Percentiles rank a stretch among this genome's conserved stretches.
phyloP scores from a whole-genome alignment of 2,888 invertebrate genomes.

The Lepidocyrtoides sp. region DNA sequence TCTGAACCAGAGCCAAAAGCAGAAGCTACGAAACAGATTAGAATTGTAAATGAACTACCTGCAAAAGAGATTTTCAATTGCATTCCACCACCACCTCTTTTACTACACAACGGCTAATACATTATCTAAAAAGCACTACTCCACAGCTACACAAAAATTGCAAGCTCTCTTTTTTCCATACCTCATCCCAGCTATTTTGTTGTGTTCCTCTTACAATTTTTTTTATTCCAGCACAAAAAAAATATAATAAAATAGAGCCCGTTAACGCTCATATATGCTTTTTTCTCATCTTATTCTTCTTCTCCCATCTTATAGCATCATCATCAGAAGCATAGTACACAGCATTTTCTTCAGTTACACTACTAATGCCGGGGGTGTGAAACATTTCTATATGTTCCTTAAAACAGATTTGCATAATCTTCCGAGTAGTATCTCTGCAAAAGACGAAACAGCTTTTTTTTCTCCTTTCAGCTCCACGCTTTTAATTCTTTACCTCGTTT shows the following conservation, averaged over 20 bases:
- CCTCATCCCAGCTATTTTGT: too few species aligned
- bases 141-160: background rate
- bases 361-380: conserved; percentile 76
- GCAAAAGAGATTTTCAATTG: conserved; percentile 84
- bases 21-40: conserved; percentile 74
- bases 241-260: conserved; percentile 9
- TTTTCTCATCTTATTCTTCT: conserved; percentile 41
- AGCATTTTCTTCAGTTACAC: background rate
- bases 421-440: background rate
- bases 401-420: conserved; percentile 80
- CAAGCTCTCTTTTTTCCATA: background rate
- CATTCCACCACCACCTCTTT: conserved; percentile 71
- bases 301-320: conserved; percentile 50
- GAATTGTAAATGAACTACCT: conserved; percentile 84
- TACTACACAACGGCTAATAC: background rate
- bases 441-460: conserved; percentile 42
- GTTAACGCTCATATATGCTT: conserved; percentile 52
- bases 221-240: background rate
- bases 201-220: too few species aligned
- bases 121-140: conserved; percentile 42
- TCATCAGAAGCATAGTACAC: conserved; percentile 1
- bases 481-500: conserved; percentile 4
- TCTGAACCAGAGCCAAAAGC: conserved; percentile 77
- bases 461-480: background rate
- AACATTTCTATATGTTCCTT: conserved; percentile 70